Base-by-base conservation (phyloP, 2,888 invertebrate species). In the Mactromeris polynyma region DNA sequence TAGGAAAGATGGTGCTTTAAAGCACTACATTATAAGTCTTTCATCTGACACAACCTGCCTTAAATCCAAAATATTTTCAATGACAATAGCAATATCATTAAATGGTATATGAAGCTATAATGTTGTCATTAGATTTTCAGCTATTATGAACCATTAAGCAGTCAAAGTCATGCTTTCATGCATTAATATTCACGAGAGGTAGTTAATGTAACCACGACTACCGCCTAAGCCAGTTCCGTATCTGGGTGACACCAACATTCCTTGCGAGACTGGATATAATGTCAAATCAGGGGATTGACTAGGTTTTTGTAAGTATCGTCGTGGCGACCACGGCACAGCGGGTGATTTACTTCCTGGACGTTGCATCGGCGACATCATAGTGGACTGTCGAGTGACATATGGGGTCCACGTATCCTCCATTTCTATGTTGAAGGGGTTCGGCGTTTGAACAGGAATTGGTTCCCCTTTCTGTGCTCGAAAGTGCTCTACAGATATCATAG, bases 381-480 rank as follows among this genome's bases (percentile, higher is more conserved):
- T 91, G 11, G 89, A 89, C 77, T 92, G 92, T 51, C 92, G 88
- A 19, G 91, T 89, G 38, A 92, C 90, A 69, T 81, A 92, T 7
- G 92, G 92, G 9, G 92, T 92, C 89, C 88, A 92, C 21, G 92
- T 89, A 38, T 89, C 90, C 83, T 92, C 92, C 46, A 89, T 85
- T 83, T 87, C 83, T 21, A 33, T 77, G 81, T 38, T 83, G 54
- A 92, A 92, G n/a, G 92, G 92, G 77, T 92, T 92, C 64, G 91
- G 89, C 69, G 89, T 91, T 92, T 90, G 82, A 85, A 91, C 87
- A 69, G 89, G 87, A 36, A 92, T 92, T n/a, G 92, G 89, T 78
- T 88, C 92, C 26, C 92, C 92, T 89, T 92, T 92, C 69, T 87
- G 91, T 38, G 90, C 92, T 64, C 92, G 90, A 86, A 92, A 92